Percentiles rank a stretch among this genome's conserved stretches.
Evolutionary conservation across 2,113 vertebrate species (phyloP).

Genomic region (Nibea albiflora): DNA sequence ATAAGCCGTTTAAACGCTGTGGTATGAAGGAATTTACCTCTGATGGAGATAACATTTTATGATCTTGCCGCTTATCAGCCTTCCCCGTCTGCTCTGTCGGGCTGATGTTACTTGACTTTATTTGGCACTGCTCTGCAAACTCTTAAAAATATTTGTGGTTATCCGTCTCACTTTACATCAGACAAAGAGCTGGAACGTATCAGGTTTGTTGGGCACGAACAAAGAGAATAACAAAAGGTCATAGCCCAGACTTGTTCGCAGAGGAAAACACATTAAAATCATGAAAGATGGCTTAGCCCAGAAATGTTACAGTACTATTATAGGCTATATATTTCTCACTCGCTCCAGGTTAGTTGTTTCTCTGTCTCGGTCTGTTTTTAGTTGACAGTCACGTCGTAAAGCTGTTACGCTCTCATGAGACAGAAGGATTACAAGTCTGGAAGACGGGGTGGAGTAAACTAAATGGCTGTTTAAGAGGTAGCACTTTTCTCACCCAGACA

Average conservation of each 20-base stretch:
- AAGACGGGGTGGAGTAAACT: slow-evolving; percentile 67
- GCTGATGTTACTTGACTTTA: slow-evolving; percentile 12
- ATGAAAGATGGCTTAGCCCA: background rate
- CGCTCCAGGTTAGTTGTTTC: background rate
- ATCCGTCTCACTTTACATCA: slow-evolving; percentile 22
- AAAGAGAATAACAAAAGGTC: slow-evolving; percentile 5
- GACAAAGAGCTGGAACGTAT: slow-evolving; percentile 1
- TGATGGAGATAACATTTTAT: background rate
- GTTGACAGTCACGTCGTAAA: slow-evolving; percentile 41
- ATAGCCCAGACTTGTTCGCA: slow-evolving; percentile 1
- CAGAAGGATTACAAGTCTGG: slow-evolving; percentile 71
- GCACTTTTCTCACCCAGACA: slow-evolving; percentile 51
- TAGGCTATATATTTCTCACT: background rate
- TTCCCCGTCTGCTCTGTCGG: slow-evolving; percentile 3
- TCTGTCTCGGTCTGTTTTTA: slow-evolving; percentile 27
- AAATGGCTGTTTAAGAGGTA: slow-evolving; percentile 58
- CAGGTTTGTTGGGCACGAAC: slow-evolving; percentile 9
- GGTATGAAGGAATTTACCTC: slow-evolving; percentile 15
- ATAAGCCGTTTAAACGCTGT: background rate
- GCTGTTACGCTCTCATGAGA: slow-evolving; percentile 66
- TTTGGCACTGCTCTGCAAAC: slow-evolving; percentile 8
- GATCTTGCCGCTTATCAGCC: slow-evolving; percentile 14
- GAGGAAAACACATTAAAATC: background rate
- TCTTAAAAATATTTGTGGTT: slow-evolving; percentile 52
- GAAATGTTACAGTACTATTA: background rate